phyloP scores from a whole-genome alignment of 2,797 vertebrate species.

The Psittacula derbiana region DNA sequence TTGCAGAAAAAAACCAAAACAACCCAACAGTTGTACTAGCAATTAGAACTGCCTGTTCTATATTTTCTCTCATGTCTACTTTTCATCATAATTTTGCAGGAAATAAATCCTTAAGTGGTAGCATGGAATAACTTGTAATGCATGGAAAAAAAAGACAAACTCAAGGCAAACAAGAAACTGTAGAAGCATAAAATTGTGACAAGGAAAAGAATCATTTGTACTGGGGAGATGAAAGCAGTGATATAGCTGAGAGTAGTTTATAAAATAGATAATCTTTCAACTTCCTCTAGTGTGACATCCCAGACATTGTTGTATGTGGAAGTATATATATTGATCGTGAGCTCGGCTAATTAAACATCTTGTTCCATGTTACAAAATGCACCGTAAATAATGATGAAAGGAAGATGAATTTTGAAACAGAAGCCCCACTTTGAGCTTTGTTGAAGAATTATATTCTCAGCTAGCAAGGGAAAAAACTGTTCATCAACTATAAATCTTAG shows the following conservation, averaged over 20 bases:
- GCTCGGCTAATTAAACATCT: neutral
- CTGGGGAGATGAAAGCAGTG: neutral
- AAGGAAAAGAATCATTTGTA: slow-evolving; percentile 21
- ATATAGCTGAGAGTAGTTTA: slow-evolving; percentile 8
- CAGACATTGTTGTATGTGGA: neutral
- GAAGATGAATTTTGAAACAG: neutral
- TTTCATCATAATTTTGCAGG: slow-evolving; percentile 26
- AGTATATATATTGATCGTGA: neutral
- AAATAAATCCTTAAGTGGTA: slow-evolving; percentile 58
- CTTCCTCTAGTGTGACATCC: neutral
- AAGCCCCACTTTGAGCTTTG: neutral
- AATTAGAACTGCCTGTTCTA: neutral
- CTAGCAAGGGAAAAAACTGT: neutral
- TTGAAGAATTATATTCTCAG: neutral
- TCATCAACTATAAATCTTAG: neutral
- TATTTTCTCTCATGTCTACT: slow-evolving; percentile 17
- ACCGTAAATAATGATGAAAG: neutral
- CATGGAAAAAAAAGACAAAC: neutral
- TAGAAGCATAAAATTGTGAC: neutral
- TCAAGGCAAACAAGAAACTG: neutral
- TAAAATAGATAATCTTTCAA: slow-evolving; percentile 2
- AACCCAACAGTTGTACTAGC: neutral
- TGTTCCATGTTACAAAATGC: neutral
- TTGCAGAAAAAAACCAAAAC: slow-evolving; percentile 48
- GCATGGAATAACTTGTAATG: slow-evolving; percentile 42